Evolutionary conservation across 1,140 invertebrate species (phyloP).

Genomic region (Stegodyphus mimosarum): DNA sequence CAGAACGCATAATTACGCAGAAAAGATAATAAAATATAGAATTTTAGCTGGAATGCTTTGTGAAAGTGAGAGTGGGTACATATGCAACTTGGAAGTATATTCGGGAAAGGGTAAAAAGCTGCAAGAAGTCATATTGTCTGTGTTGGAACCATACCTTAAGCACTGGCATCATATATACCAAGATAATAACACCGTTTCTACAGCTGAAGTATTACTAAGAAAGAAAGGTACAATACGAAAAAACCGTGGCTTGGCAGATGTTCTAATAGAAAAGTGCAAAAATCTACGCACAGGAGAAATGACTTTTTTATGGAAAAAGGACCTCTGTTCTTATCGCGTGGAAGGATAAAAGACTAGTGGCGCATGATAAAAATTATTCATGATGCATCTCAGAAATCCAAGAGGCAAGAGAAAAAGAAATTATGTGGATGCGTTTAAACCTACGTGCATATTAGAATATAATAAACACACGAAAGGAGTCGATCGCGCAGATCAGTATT

Average conservation of each 20-base stretch:
- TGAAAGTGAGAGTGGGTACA: slow-evolving; percentile 16
- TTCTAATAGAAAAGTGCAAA: background rate
- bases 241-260: background rate
- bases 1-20: background rate
- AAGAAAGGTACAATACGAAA: background rate
- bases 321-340: background rate
- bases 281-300: background rate
- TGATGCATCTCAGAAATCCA: background rate
- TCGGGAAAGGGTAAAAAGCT: background rate
- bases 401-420: background rate
- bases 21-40: background rate
- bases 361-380: background rate
- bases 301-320: slow-evolving; percentile 3
- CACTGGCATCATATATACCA: background rate
- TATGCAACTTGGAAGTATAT: slow-evolving; percentile 19
- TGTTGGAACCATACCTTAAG: background rate
- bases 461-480: background rate
- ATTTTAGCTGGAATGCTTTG: slow-evolving; percentile 18
- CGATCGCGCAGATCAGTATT: slow-evolving; percentile 5
- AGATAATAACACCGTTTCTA: background rate
- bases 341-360: background rate
- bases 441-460: background rate
- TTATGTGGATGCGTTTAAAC: background rate
- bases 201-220: background rate
- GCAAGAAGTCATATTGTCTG: background rate